Base-by-base conservation (phyloP, 2,797 vertebrate genomes). In the Glyptemys insculpta region DNA sequence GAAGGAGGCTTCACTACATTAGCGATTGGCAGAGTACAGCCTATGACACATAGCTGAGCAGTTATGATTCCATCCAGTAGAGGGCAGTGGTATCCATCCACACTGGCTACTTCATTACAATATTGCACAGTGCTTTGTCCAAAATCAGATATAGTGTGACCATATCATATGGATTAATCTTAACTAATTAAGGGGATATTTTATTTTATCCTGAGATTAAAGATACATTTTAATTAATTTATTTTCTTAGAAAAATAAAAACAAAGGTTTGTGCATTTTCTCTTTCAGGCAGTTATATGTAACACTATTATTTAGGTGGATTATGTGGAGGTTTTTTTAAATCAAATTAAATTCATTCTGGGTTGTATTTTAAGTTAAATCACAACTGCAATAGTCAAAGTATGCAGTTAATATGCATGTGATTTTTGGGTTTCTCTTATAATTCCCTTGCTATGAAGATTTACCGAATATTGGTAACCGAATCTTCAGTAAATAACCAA, bases 131-230 rank as follows among this genome's bases (percentile, higher is more conserved):
- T 72, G 37, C 19, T 10, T 41, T 72, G 68, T 37, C 68, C 9
- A n/a, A 25, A 19, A 65, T 65, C 59, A 65, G 31, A n/a, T 31
- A 31, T 59, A 85, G n/a, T 41, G 54, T 12, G 9, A 53, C 9
- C 37, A 21, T 56, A 21, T 49, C 84, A 18, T 31, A 2, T 1
- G 0, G 2, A 5, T 8, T n/a, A 49, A 44, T 5, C 0, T 83
- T n/a, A 47, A 7, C 6, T 21, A 19, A 44, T 3, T 12, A 8
- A 54, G 59, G 12, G 23, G 12, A 44, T 37, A 74, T 74, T 65
- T 62, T 90, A 44, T 56, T 54, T 85, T 15, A 37, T 5, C 34
- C 27, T 34, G 8, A 16, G 50, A 44, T 50, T 56, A 49, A 11
- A 4, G 8, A n/a, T 41, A 16, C n/a, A 31, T 74, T 49, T 19